Evolutionary conservation across 37 sponge, comb jelly and placozoan species (phyloP).

Genomic region (Beroe ovata): DNA sequence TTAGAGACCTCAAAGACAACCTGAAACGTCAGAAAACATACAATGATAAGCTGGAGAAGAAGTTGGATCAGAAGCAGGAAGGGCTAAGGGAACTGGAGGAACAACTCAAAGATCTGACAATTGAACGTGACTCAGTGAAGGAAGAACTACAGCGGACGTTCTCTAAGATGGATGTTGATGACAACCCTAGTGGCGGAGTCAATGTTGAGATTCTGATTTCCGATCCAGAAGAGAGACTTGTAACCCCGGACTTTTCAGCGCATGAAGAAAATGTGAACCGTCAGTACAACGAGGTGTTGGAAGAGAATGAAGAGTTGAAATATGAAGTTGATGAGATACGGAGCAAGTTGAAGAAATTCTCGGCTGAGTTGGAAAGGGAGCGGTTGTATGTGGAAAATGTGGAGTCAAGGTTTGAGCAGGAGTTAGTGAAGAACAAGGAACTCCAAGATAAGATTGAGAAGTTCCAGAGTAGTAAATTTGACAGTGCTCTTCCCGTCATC

Average conservation of each 20-base stretch:
- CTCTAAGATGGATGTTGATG: slow-evolving; percentile 24
- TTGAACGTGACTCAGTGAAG: not conserved
- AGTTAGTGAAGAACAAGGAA: not conserved
- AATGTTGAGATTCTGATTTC: not conserved
- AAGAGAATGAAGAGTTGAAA: slow-evolving; percentile 25
- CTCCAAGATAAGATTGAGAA: not conserved
- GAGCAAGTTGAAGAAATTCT: not conserved
- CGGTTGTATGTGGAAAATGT: slow-evolving; percentile 5
- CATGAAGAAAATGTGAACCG: not conserved
- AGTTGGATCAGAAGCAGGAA: slow-evolving; percentile 30
- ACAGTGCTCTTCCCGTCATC: slow-evolving; percentile 4
- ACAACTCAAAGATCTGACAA: not conserved
- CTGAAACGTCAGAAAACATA: slow-evolving; percentile 7
- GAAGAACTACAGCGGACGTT: slow-evolving; percentile 28
- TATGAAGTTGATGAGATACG: not conserved
- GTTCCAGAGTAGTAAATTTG: not conserved
- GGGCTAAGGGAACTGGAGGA: slow-evolving; percentile 8
- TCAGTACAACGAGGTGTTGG: slow-evolving; percentile 43
- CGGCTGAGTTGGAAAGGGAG: slow-evolving; percentile 27
- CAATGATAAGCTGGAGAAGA: slow-evolving; percentile 60
- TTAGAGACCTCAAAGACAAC: slow-evolving; percentile 45
- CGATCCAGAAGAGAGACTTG: slow-evolving; percentile 7
- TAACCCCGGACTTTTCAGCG: not conserved
- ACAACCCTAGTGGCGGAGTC: not conserved
- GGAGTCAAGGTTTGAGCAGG: slow-evolving; percentile 5